Conservation (phyloP, 1,140 invertebrate genomes). For the Diabrotica undecimpunctata region DNA sequence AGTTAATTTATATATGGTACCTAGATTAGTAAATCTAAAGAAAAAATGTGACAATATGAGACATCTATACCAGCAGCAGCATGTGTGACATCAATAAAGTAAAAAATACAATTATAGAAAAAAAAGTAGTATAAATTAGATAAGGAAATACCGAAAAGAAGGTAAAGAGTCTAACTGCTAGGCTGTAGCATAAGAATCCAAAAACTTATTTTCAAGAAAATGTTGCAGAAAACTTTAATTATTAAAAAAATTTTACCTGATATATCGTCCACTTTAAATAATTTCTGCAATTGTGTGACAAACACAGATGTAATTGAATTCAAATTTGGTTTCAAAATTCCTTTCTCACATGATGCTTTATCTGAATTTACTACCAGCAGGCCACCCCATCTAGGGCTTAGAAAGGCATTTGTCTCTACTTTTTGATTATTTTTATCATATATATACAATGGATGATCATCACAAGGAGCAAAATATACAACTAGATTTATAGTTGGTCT, state of each 20-base stretch:
- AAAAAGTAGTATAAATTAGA: too few species aligned
- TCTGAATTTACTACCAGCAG: slow-evolving; percentile 71
- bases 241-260: neutral
- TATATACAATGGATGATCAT: slow-evolving; percentile 68
- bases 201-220: too few species aligned
- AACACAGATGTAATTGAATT: slow-evolving; percentile 71
- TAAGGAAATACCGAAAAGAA: too few species aligned
- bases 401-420: slow-evolving; percentile 63
- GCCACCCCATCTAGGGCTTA: slow-evolving; percentile 92
- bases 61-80: too few species aligned
- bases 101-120: too few species aligned
- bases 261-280: slow-evolving; percentile 63
- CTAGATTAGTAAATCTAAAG: too few species aligned
- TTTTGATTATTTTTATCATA: slow-evolving; percentile 49
- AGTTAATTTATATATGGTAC: too few species aligned
- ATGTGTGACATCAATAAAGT: too few species aligned
- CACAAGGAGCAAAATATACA: slow-evolving; percentile 73
- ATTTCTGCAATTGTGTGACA: slow-evolving; percentile 69
- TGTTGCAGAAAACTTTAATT: neutral
- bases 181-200: too few species aligned
- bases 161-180: too few species aligned
- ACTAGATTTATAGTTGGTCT: slow-evolving; percentile 82
- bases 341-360: slow-evolving; percentile 50
- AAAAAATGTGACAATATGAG: too few species aligned
- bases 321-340: slow-evolving; percentile 52